These are phyloP conservation scores for Eospalax fontanierii DNA, from an alignment of 2,797 vertebrate genomes.

Conservation along the genomic window DNA sequence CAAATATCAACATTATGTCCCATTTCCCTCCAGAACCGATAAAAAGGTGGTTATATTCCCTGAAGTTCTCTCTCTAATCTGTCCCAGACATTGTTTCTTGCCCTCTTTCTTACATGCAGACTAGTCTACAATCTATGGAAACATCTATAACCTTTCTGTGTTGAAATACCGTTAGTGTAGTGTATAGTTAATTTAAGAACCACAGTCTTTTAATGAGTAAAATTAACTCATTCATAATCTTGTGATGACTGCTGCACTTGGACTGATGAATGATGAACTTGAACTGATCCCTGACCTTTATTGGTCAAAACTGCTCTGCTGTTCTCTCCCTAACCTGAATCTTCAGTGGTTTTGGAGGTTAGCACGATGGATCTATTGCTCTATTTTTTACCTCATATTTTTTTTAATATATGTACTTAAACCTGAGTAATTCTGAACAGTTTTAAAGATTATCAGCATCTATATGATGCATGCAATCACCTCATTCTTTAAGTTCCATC, in stretches of 20 bases:
- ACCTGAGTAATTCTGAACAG: not conserved
- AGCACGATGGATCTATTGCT: not conserved
- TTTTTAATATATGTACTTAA: conserved; percentile 32
- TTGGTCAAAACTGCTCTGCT: not conserved
- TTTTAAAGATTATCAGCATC: conserved; percentile 33
- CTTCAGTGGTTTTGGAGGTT: not conserved
- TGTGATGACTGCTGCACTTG: not conserved
- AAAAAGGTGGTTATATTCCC: not conserved
- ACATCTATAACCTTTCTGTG: not conserved
- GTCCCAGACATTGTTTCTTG: not conserved
- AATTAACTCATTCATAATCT: not conserved
- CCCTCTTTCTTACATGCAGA: not conserved
- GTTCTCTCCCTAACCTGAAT: not conserved
- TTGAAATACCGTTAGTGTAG: not conserved
- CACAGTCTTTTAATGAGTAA: not conserved
- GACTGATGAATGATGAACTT: not conserved
- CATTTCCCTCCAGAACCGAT: not conserved
- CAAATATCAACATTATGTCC: conserved; percentile 5
- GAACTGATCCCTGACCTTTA: too few relatives aligned
- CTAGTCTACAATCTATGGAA: not conserved
- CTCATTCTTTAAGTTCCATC: conserved; percentile 46
- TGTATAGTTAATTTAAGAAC: not conserved
- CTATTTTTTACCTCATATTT: conserved; percentile 15
- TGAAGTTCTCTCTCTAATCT: not conserved
- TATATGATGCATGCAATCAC: not conserved